Base-by-base conservation (phyloP, 2,888 invertebrate genomes). In the Philaethria dido region DNA sequence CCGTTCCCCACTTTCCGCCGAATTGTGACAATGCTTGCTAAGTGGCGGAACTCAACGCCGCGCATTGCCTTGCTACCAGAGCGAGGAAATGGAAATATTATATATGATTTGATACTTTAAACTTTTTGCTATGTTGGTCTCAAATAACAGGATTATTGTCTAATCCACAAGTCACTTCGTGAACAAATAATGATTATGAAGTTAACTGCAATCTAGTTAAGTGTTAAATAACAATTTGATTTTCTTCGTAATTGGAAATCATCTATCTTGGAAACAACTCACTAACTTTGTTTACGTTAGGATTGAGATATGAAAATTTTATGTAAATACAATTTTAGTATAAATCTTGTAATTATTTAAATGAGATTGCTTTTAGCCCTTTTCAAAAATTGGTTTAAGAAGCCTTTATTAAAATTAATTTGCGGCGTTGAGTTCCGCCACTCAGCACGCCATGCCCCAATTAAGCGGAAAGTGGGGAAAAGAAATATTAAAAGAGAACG, bases 151-250 rank as follows among this genome's bases (percentile, higher is more conserved):
- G 18, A 33, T 33, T 45, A 33, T 33, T 45, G 5, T 14, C 18
- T 29, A 42, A 66, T 57, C 47, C 42, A 44, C 13, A 33, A 60
- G 33, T 33, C 57, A 62, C 55, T 57, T 44, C n/a, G 29, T 29
- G 14, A 62, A 48, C 1, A 60, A 33, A 60, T 33, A 60, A 60
- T 47, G 45, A 60, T 60, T 29, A 69, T 66, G 36, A 69, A 69
- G 66, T 62, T 62, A 54, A 62, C 62, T 62, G 57, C 65, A 62
- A 69, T 62, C 62, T 59, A 55, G 62, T 65, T 64, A 68, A n/a
- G 29, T 61, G 42, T 61, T 59, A 59, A 65, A 62, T 36, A 45
- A 66, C 59, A 66, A 59, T 65, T 59, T 52, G 20, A 69, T 65
- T 66, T 44, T 25, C 39, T 47, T 20, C 36, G 8, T 45, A 44